phyloP scores from a whole-genome alignment of 2,888 invertebrate species.

The Antitype chi region DNA sequence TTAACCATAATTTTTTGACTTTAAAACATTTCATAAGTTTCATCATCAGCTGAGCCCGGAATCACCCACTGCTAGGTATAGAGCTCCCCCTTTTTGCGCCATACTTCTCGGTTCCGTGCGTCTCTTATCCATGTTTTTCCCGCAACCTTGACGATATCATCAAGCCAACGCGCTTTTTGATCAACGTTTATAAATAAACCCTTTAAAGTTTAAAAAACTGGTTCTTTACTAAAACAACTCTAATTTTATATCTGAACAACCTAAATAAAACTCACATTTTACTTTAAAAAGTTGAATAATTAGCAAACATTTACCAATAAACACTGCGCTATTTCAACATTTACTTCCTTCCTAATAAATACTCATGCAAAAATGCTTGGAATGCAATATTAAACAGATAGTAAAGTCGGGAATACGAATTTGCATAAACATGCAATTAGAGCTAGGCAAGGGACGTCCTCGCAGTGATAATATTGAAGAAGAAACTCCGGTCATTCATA shows the following conservation, averaged over 20 bases:
- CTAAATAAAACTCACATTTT: background rate
- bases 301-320: background rate
- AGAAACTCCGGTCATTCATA: conserved; percentile 68
- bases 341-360: conserved; percentile 32
- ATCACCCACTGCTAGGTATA: no score
- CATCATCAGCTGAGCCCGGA: no score
- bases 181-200: no score
- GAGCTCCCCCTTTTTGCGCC: no score
- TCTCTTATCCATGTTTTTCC: no score
- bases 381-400: conserved; percentile 73
- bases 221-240: background rate
- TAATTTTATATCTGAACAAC: background rate
- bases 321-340: conserved; percentile 7
- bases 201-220: background rate
- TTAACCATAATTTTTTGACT: no score
- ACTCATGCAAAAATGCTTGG: conserved; percentile 62
- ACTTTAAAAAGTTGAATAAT: background rate
- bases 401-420: conserved; percentile 70
- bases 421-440: conserved; percentile 84
- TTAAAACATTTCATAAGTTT: no score
- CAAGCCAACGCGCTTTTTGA: no score
- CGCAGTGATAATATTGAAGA: conserved; percentile 75
- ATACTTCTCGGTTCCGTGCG: no score
- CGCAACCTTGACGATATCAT: no score
- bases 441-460: conserved; percentile 73